Evolutionary conservation across 2,113 vertebrate genomes (phyloP).

Genomic region (Varanus salvator): DNA sequence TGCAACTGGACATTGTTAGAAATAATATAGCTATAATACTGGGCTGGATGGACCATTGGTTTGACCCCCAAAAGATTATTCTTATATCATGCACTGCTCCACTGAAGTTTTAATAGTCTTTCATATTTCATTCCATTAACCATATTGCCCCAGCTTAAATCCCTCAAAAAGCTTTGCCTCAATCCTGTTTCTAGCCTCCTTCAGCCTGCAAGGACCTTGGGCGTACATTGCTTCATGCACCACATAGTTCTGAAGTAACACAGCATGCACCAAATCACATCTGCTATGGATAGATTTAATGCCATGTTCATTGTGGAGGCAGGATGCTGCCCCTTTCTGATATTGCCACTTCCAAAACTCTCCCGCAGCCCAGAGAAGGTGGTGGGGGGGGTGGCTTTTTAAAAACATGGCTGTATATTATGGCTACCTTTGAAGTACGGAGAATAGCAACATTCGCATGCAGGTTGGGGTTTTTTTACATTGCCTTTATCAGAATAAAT

Average conservation of each 20-base stretch:
- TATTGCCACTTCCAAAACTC: constrained; percentile 28
- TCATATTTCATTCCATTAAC: constrained; percentile 37
- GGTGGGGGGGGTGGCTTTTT: constrained; percentile 41
- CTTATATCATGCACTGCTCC: constrained; percentile 6
- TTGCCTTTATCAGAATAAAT: constrained; percentile 74
- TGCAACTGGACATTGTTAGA: constrained; percentile 32
- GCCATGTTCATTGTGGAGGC: constrained; percentile 15
- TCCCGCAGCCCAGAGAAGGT: constrained; percentile 27
- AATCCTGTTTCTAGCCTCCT: neutral
- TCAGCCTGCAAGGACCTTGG: neutral
- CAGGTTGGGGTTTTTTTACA: constrained; percentile 39
- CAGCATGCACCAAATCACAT: neutral
- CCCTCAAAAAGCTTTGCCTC: constrained; percentile 17
- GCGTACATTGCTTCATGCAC: neutral
- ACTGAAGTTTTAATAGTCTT: constrained; percentile 39
- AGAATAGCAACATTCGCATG: constrained; percentile 72
- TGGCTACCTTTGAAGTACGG: constrained; percentile 72
- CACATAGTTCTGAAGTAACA: constrained; percentile 9
- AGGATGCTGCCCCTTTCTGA: constrained; percentile 40
- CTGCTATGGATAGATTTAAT: neutral
- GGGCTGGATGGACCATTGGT: constrained; percentile 19
- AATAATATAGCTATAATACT: constrained; percentile 24
- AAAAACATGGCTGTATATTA: constrained; percentile 63
- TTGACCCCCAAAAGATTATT: constrained; percentile 27
- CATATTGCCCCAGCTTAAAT: constrained; percentile 1